Conservation (phyloP, 2,888 invertebrate genomes). For the Patella depressa region DNA sequence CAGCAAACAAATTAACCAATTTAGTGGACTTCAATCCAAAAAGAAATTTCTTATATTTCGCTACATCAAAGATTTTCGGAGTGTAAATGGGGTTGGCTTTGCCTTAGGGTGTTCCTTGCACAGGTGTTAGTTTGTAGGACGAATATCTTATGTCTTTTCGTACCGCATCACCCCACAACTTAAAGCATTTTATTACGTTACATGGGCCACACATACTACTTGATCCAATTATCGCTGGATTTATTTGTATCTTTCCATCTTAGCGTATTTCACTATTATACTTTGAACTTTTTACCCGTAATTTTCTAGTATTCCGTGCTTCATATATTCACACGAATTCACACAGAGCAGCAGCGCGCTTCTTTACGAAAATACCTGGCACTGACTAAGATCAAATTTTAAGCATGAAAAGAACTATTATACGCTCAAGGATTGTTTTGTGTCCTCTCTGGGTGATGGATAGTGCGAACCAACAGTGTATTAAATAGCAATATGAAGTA, state of each 20-base stretch:
- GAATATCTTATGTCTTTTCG: background rate
- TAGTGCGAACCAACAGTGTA: constrained; percentile 6
- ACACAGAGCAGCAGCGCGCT: background rate
- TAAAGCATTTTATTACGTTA: background rate
- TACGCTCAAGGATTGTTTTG: constrained; percentile 5
- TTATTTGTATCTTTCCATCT: constrained; percentile 8
- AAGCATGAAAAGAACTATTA: constrained; percentile 2
- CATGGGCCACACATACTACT: constrained; percentile 2
- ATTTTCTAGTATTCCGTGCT: background rate
- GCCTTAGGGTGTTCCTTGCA: background rate
- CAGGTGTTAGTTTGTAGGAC: background rate
- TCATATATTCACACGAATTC: constrained; percentile 1
- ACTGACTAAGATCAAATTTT: background rate
- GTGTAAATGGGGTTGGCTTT: background rate
- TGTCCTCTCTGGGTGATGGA: background rate
- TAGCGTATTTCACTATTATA: constrained; percentile 3
- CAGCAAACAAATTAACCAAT: constrained; percentile 9
- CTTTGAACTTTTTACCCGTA: constrained; percentile 5
- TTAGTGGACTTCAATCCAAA: constrained; percentile 8
- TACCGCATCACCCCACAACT: background rate
- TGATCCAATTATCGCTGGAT: background rate
- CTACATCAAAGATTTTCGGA: background rate
- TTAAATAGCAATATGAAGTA: background rate
- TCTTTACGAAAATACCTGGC: background rate
- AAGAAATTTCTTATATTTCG: constrained; percentile 10